phyloP scores from a whole-genome alignment of 2,113 vertebrate species.

The Myanophis thanlyinensis region DNA sequence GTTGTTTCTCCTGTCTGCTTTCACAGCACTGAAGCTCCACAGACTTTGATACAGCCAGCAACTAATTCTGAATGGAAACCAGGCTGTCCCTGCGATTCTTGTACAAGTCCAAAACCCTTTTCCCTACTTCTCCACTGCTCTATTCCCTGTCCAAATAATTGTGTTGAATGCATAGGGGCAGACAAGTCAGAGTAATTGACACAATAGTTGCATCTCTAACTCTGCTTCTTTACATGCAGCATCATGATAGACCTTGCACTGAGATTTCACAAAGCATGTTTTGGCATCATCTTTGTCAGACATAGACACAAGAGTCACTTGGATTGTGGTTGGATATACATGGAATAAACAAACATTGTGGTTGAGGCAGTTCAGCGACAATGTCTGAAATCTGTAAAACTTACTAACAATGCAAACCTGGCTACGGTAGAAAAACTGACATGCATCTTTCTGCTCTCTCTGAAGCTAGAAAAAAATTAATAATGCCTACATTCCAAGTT shows the following conservation, averaged over 20 bases:
- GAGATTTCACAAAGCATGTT: background rate
- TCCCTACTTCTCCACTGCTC: background rate
- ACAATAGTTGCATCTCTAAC: background rate
- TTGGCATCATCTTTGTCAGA: background rate
- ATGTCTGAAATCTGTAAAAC: background rate
- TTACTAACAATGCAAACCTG: background rate
- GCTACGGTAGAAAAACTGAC: background rate
- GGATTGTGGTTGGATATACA: background rate
- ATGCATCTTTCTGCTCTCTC: background rate
- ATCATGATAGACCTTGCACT: background rate
- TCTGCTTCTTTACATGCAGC: background rate
- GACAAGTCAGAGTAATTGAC: background rate
- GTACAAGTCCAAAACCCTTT: background rate
- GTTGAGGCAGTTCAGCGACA: background rate
- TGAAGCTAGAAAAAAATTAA: background rate
- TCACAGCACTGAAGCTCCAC: background rate
- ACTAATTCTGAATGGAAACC: background rate
- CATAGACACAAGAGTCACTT: background rate
- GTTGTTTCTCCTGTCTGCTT: background rate
- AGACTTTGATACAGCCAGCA: background rate
- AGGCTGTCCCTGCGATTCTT: background rate
- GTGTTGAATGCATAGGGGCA: background rate
- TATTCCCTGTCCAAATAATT: background rate
- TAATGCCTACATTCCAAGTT: background rate
- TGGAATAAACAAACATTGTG: background rate